Conservation (phyloP, 2,113 vertebrate genomes). For the Coracopsis vasa region DNA sequence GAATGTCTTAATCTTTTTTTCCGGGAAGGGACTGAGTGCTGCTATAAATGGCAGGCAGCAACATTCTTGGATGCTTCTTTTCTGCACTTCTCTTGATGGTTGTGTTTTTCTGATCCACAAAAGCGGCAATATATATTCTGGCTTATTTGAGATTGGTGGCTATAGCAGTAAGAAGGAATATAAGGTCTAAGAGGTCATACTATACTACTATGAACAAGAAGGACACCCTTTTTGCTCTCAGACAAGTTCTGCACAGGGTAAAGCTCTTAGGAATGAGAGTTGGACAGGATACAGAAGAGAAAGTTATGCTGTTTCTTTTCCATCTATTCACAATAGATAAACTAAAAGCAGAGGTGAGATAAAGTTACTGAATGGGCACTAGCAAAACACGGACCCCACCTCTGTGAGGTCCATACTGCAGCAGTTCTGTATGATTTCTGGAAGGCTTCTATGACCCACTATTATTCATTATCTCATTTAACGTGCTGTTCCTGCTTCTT, state of each 20-base stretch:
- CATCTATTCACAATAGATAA: not conserved
- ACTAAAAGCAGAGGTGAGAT: not conserved
- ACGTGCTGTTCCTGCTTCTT: not conserved
- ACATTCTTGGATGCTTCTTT: not conserved
- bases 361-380: not conserved
- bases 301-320: not conserved
- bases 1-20: too few species aligned
- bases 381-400: not conserved
- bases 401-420: not conserved
- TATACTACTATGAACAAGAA: not conserved
- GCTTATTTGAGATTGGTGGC: not conserved
- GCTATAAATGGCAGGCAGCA: not conserved
- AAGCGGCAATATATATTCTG: not conserved
- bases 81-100: not conserved
- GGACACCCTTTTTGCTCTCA: not conserved
- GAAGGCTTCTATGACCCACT: not conserved
- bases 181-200: not conserved
- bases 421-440: not conserved
- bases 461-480: not conserved
- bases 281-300: not conserved
- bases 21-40: too few species aligned
- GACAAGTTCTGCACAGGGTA: not conserved
- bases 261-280: not conserved
- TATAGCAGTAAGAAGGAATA: not conserved
- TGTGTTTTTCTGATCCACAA: not conserved